These are phyloP conservation scores for Drosophila mayri DNA, from an alignment of 1,140 invertebrate genomes.

Conservation along the genomic window DNA sequence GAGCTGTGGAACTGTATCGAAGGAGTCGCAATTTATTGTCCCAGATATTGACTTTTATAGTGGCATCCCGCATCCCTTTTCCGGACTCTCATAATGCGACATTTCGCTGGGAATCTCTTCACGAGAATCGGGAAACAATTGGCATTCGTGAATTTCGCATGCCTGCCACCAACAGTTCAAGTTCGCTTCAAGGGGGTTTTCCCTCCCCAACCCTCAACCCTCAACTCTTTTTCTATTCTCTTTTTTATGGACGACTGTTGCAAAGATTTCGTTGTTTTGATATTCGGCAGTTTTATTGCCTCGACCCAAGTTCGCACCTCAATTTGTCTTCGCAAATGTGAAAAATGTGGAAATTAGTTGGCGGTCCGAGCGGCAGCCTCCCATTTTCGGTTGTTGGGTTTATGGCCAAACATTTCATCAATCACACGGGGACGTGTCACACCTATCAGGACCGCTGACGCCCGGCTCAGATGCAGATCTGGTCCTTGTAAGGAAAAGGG, in stretches of 20 bases:
- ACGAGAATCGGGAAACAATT: slow-evolving; percentile 81
- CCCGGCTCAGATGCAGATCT: slow-evolving; percentile 65
- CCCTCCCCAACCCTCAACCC: slow-evolving; percentile 6
- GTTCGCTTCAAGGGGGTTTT: slow-evolving; percentile 7
- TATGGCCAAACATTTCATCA: slow-evolving; percentile 73
- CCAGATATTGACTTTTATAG: slow-evolving; percentile 83
- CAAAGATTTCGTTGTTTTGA: slow-evolving; percentile 82
- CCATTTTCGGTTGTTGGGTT: slow-evolving; percentile 23
- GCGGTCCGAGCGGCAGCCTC: slow-evolving; percentile 41
- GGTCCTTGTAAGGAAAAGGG: slow-evolving; percentile 27
- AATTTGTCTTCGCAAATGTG: slow-evolving; percentile 85
- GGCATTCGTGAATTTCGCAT: slow-evolving; percentile 69
- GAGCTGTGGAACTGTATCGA: slow-evolving; percentile 45
- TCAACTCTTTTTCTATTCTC: not conserved
- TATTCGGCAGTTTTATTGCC: slow-evolving; percentile 83
- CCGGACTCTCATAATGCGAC: slow-evolving; percentile 50
- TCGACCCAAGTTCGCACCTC: slow-evolving; percentile 85
- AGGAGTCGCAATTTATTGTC: slow-evolving; percentile 75
- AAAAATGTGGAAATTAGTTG: slow-evolving; percentile 85
- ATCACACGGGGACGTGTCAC: slow-evolving; percentile 76
- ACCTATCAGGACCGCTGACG: slow-evolving; percentile 69
- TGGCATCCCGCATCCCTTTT: slow-evolving; percentile 30
- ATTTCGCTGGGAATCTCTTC: slow-evolving; percentile 57
- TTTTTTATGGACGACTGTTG: slow-evolving; percentile 76
- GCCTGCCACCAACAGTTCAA: slow-evolving; percentile 60